phyloP scores from a whole-genome alignment of 2,113 vertebrate genomes.

The Muscicapa adusta region DNA sequence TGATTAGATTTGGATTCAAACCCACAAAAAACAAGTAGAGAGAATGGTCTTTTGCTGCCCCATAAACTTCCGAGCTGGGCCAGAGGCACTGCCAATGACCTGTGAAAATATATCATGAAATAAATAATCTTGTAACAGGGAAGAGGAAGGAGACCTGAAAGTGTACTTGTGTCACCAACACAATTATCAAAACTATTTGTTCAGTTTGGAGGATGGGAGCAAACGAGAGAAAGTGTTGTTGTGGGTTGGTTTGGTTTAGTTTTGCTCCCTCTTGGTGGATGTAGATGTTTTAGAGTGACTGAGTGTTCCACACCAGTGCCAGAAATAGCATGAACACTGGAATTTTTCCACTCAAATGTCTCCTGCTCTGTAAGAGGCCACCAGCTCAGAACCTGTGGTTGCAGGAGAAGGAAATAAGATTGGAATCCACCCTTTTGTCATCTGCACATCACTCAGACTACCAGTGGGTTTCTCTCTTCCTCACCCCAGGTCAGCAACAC shows the following conservation, averaged over 20 bases:
- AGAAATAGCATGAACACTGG: background rate
- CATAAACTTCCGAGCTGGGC: background rate
- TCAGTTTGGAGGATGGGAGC: background rate
- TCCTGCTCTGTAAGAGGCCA: background rate
- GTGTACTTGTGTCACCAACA: background rate
- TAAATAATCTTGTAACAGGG: background rate
- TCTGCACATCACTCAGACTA: background rate
- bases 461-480: background rate
- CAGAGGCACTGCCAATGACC: background rate
- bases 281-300: background rate
- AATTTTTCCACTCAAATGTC: background rate
- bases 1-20: background rate
- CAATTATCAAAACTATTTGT: background rate
- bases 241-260: background rate
- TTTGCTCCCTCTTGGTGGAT: background rate
- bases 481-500: rapidly evolving
- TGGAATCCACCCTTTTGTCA: background rate
- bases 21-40: background rate
- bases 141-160: background rate
- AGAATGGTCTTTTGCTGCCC: background rate
- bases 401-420: background rate
- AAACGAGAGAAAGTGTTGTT: background rate
- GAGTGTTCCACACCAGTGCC: background rate
- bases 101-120: background rate
- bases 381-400: background rate